Conservation (phyloP, 2,113 vertebrate genomes). For the Lycaon pictus region DNA sequence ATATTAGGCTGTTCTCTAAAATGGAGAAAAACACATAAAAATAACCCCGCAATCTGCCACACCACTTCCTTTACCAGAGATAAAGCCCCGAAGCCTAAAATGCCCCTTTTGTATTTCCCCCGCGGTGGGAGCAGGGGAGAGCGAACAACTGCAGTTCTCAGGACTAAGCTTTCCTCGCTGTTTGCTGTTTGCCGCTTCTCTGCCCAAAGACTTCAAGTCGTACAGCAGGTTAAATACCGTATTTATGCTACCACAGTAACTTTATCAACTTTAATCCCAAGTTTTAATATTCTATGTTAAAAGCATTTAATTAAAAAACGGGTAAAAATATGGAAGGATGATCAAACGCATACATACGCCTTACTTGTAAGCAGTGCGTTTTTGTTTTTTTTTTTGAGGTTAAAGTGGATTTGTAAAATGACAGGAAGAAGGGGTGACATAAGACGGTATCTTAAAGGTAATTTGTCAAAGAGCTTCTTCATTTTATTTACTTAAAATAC, state of each 20-base stretch:
- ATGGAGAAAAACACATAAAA: slow-evolving; percentile 78
- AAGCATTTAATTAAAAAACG: slow-evolving; percentile 47
- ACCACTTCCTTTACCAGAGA: slow-evolving; percentile 69
- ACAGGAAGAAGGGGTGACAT: neutral
- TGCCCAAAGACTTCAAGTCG: neutral
- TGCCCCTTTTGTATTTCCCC: neutral
- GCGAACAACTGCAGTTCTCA: slow-evolving; percentile 4
- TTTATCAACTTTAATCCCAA: slow-evolving; percentile 24
- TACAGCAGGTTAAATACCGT: neutral
- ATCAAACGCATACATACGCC: neutral
- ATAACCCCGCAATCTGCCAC: slow-evolving; percentile 58
- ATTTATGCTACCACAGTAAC: neutral
- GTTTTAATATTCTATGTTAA: slow-evolving; percentile 46
- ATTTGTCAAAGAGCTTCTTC: neutral
- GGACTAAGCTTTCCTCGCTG: neutral
- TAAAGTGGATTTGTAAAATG: slow-evolving; percentile 18
- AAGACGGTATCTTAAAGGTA: neutral
- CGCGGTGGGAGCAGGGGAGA: too few relatives aligned
- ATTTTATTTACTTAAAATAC: neutral
- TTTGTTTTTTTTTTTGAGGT: neutral
- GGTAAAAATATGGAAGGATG: slow-evolving; percentile 33
- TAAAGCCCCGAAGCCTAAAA: slow-evolving; percentile 54
- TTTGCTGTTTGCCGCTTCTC: neutral
- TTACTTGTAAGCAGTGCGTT: neutral
- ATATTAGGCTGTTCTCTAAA: slow-evolving; percentile 80